Evolutionary conservation across 2,888 invertebrate species (phyloP).

Genomic region (Erebia ligea): DNA sequence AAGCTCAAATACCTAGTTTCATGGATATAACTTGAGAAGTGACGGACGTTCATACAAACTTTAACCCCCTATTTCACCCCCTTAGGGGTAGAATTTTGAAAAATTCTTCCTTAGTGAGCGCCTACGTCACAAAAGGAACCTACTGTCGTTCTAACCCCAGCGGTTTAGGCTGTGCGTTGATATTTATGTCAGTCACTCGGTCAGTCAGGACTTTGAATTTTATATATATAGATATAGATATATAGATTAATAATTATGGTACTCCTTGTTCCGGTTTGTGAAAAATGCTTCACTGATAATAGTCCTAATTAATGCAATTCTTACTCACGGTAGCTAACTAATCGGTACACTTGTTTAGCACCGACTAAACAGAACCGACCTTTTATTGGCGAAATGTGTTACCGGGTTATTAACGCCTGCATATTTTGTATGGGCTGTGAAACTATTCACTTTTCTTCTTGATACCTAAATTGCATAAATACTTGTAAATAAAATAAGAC

Average conservation of each 20-base stretch:
- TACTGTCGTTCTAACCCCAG: too few relatives aligned
- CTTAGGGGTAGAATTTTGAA: too few relatives aligned
- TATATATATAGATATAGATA: too few relatives aligned
- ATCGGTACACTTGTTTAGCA: conserved; percentile 40
- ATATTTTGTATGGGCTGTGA: conserved; percentile 3
- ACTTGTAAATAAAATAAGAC: background rate
- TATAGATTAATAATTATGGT: background rate
- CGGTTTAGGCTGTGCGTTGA: too few relatives aligned
- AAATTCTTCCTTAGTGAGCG: too few relatives aligned
- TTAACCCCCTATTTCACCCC: too few relatives aligned
- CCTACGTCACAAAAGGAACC: too few relatives aligned
- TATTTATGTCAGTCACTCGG: too few relatives aligned
- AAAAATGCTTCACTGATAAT: conserved; percentile 12
- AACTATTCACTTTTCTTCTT: background rate
- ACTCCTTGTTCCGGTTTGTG: background rate
- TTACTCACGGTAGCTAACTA: conserved; percentile 32
- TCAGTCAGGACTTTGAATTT: too few relatives aligned
- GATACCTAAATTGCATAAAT: background rate
- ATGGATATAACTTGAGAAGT: too few relatives aligned
- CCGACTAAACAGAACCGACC: conserved; percentile 40
- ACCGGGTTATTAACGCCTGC: conserved; percentile 26
- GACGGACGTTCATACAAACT: too few relatives aligned
- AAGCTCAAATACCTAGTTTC: too few relatives aligned
- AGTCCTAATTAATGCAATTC: conserved; percentile 25
- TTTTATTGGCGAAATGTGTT: conserved; percentile 39